Evolutionary conservation across 2,888 invertebrate species (phyloP), one percentile per base, ranked within the genome.

Genomic region (Formica aserva): DNA sequence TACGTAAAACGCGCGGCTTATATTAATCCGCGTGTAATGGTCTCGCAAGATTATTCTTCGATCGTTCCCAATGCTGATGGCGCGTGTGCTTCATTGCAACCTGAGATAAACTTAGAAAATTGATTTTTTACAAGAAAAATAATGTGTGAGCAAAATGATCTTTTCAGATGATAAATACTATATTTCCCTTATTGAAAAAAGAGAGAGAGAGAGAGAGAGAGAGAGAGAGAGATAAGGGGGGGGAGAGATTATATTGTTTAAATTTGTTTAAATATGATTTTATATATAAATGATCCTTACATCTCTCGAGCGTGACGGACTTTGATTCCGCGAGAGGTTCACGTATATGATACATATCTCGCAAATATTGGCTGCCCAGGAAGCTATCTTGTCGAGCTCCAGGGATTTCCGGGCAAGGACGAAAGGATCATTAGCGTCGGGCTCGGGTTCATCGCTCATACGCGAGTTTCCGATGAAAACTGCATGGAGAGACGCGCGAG

Each of bases 351-450:
- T 57, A 65, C 38, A 26, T 15, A 60, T 77, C 57, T 69, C 41
- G 77, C 45, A 48, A 75, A 29, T 45, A 48, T 22, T 32, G 48
- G 6, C 22, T 22, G 15, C 26, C 41, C 60, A 66, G 26, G 77
- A 66, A 48, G 78, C 57, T 69, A 60, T 83, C 45, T 69, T 67
- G 78, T 71, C 67, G 55, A 76, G 67, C 80, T 83, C 76, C 26
- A 48, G 82, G 77, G 78, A 81, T 69, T 77, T 76, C 71, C 84
- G 72, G 69, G 48, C 65, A 82, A 74, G 84, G 83, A 80, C 85
- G 87, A 82, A 82, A 85, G 80, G 62, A 90, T 90, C 90, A 85
- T 90, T 90, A 87, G 85, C 85, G 85, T 57, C 6, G 48, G 69
- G 22, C 67, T 38, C 55, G 81, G 82, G 66, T 86, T 86, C 89